These are phyloP conservation scores for Chaenodraco wilsoni DNA, from an alignment of 2,797 vertebrate genomes.

Conservation along the genomic window DNA sequence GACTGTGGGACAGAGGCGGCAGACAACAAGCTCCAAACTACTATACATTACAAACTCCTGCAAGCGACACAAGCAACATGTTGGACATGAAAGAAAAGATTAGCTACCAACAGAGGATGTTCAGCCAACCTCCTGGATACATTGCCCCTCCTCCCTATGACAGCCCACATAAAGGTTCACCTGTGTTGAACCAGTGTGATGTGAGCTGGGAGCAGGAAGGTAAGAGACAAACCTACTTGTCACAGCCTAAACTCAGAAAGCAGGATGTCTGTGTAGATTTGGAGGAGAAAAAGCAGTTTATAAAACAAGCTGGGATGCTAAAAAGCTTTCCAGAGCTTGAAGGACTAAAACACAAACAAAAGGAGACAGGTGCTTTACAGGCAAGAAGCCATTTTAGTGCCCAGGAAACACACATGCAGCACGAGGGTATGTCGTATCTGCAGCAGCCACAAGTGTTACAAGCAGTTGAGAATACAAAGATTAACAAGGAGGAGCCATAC, in stretches of 20 bases:
- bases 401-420: constrained; percentile 23
- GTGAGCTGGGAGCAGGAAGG: constrained; percentile 46
- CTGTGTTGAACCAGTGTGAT: constrained; percentile 37
- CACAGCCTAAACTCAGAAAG: constrained; percentile 40
- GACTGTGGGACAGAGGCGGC: constrained; percentile 57
- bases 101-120: constrained; percentile 60
- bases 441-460: constrained; percentile 37
- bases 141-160: constrained; percentile 82
- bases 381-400: constrained; percentile 17
- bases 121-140: constrained; percentile 81
- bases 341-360: constrained; percentile 23
- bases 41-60: constrained; percentile 41
- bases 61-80: constrained; percentile 31
- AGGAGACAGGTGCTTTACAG: constrained; percentile 19
- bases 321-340: constrained; percentile 33
- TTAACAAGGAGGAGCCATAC: constrained; percentile 34
- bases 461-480: constrained; percentile 35
- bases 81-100: constrained; percentile 59
- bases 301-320: constrained; percentile 38
- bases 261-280: constrained; percentile 38
- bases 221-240: constrained; percentile 53
- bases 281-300: constrained; percentile 34
- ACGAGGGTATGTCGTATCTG: constrained; percentile 13
- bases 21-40: constrained; percentile 43
- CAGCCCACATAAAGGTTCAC: constrained; percentile 58